Evolutionary conservation across 2,113 vertebrate genomes (phyloP).

Genomic region (Sinocyclocheilus anshuiensis): DNA sequence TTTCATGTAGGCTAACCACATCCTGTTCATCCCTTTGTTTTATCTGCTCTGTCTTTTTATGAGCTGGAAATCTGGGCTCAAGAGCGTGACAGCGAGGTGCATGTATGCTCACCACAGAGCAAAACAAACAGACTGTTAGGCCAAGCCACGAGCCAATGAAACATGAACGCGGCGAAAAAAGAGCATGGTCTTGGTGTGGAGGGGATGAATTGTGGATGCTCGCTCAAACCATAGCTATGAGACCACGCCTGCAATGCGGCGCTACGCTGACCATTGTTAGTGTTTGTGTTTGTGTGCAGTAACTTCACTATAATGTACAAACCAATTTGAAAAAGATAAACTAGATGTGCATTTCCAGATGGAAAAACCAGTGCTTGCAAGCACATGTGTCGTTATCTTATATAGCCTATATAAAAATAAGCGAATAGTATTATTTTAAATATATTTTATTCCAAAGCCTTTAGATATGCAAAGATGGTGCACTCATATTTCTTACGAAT

Average conservation of each 20-base stretch:
- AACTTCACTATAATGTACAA: neutral
- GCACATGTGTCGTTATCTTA: neutral
- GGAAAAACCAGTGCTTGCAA: neutral
- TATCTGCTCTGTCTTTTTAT: neutral
- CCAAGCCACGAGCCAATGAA: constrained; percentile 17
- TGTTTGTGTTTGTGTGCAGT: neutral
- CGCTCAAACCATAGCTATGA: constrained; percentile 39
- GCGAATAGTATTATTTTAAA: too few relatives aligned
- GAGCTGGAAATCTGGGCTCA: neutral
- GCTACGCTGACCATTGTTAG: neutral
- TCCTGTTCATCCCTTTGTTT: constrained; percentile 29
- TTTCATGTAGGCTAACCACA: constrained; percentile 40
- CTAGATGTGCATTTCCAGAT: neutral
- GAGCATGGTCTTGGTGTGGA: neutral
- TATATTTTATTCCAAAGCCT: too few relatives aligned
- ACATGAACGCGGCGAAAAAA: neutral
- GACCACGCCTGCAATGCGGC: neutral
- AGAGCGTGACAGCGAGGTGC: neutral
- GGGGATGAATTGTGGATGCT: constrained; percentile 24
- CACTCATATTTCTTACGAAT: too few relatives aligned
- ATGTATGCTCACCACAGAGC: constrained; percentile 11
- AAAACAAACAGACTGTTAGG: neutral
- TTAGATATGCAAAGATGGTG: too few relatives aligned
- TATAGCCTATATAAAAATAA: too few relatives aligned
- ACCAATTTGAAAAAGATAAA: neutral